Evolutionary conservation across 1,140 invertebrate species (phyloP), one percentile per base, ranked within the genome.

Genomic region (Drosophila suzukii): DNA sequence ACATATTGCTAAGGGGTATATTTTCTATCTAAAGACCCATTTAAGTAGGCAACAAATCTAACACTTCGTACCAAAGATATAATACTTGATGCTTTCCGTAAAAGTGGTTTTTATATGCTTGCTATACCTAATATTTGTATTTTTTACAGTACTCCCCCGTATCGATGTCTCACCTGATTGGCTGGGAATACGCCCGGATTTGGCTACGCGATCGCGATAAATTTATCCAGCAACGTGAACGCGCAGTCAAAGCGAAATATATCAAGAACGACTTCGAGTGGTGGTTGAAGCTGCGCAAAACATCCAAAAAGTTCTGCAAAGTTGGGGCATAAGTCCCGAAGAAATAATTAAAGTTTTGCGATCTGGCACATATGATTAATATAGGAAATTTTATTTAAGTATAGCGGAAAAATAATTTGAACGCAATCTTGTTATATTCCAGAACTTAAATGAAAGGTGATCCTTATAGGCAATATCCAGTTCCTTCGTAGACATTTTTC

Each of bases 261-360:
- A 81, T 91, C 3, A 66, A 78, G 44, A 91, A 91, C 27, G 90
- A 91, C 34, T 91, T 81, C 12, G 71, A 78, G 5, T 78, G 71
- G 71, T 91, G 90, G 90, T 57, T 91, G 0, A 75, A 75, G 6
- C 39, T 81, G 41, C 90, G 70, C 7, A 77, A 61, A 43, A 77
- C 79, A 2, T 46, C 57, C 10, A 89, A 74, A 13, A 46, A 41
- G 6, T 79, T 79, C 50, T 88, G 83, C 32, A 53, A 63, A 56
- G 57, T 36, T 2, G 63, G 10, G 56, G 3, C 57, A 41, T 44
- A 47, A 43, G 8, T n/a, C 2, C 4, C 0, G n/a, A 12, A 24
- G 43, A 34, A 47, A 15, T 12, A 13, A 34, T 15, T 15, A 8
- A 6, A 8, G n/a, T 1, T 6, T 15, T 15, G 13, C 3, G 8